phyloP scores from a whole-genome alignment of 2,797 vertebrate genomes.

The Sebastes matsubarae region DNA sequence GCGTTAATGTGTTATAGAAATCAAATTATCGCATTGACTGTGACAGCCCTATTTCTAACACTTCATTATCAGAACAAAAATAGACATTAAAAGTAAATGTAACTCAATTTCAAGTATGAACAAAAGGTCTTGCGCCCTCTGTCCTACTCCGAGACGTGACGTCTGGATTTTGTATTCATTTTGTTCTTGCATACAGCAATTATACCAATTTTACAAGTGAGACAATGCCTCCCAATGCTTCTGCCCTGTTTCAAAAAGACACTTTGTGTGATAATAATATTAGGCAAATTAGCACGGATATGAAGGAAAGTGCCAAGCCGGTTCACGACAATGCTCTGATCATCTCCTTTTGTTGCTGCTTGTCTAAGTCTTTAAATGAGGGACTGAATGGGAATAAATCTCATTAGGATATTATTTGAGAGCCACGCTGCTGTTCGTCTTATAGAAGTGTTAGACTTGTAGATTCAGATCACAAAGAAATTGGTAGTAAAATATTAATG shows the following conservation, averaged over 20 bases:
- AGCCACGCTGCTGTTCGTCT: slow-evolving; percentile 31
- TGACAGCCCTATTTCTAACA: too few species aligned
- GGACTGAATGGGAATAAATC: slow-evolving; percentile 75
- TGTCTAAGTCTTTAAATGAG: slow-evolving; percentile 73
- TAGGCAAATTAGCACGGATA: slow-evolving; percentile 76
- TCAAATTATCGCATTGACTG: too few species aligned
- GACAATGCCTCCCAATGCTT: slow-evolving; percentile 34
- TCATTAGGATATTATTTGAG: slow-evolving; percentile 73
- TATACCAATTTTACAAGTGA: slow-evolving; percentile 25
- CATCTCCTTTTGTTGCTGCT: slow-evolving; percentile 71
- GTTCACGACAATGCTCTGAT: slow-evolving; percentile 73
- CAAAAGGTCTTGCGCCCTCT: not conserved
- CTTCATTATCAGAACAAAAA: not conserved
- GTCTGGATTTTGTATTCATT: slow-evolving; percentile 14
- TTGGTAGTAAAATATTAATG: slow-evolving; percentile 3
- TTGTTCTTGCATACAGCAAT: slow-evolving; percentile 5
- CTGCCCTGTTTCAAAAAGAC: slow-evolving; percentile 39
- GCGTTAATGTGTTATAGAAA: too few species aligned
- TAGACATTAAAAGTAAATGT: not conserved
- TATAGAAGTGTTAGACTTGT: slow-evolving; percentile 3
- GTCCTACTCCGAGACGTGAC: not conserved
- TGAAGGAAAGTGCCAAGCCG: slow-evolving; percentile 64
- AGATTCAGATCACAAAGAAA: slow-evolving; percentile 46
- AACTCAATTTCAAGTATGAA: not conserved
- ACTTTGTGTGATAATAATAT: slow-evolving; percentile 74